Percentiles rank a stretch among this genome's conserved stretches.
Evolutionary conservation across 2,888 invertebrate species (phyloP).

Genomic region (Rutpela maculata): DNA sequence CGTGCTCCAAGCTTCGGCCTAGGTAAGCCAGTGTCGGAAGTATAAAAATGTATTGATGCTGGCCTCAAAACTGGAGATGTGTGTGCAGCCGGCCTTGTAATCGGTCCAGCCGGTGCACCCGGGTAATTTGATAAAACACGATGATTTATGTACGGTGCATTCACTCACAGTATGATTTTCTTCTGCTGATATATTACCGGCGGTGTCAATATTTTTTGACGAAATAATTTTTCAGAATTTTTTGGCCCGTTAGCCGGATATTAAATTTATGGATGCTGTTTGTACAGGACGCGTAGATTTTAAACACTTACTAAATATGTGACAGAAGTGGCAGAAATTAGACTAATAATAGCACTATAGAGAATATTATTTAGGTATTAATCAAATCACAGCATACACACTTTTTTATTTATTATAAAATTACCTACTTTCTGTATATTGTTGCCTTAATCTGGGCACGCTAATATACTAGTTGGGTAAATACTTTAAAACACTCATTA

Average conservation of each 20-base stretch:
- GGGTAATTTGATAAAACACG: conserved; percentile 67
- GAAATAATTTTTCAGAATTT: conserved; percentile 2
- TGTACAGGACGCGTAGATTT: neutral
- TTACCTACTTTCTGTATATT: too few relatives aligned
- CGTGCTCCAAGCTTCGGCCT: conserved; percentile 55
- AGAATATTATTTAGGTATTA: too few relatives aligned
- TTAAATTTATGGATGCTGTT: neutral
- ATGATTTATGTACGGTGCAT: conserved; percentile 66
- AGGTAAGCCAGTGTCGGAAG: conserved; percentile 51
- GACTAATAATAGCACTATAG: too few relatives aligned
- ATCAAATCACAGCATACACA: too few relatives aligned
- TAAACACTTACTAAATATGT: too few relatives aligned
- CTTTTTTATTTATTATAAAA: too few relatives aligned
- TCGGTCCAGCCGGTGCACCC: conserved; percentile 64
- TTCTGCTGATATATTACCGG: conserved; percentile 17
- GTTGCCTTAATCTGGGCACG: too few relatives aligned
- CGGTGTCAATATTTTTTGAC: neutral
- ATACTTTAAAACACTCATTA: too few relatives aligned
- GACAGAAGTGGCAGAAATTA: too few relatives aligned
- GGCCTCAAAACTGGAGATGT: conserved; percentile 48
- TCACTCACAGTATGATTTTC: conserved; percentile 44
- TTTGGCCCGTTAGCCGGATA: neutral
- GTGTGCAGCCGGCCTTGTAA: conserved; percentile 64
- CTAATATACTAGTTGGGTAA: too few relatives aligned
- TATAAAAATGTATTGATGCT: conserved; percentile 58